Base-by-base conservation (phyloP, 2,113 vertebrate species). In the Caracal caracal region DNA sequence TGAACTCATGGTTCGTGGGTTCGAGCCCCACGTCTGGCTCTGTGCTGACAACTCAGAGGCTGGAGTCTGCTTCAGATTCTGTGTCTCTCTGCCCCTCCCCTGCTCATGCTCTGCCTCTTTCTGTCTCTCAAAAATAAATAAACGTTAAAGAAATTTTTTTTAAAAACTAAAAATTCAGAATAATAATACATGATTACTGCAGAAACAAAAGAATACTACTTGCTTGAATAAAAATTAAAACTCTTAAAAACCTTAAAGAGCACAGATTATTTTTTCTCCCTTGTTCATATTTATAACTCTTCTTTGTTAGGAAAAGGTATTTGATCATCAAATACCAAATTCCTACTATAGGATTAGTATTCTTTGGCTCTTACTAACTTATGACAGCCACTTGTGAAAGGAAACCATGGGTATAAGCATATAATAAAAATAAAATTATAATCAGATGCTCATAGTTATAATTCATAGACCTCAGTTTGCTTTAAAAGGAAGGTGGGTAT, bases 191-290 rank as follows among this genome's bases (percentile, higher is more conserved):
- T 59, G 59, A 47, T 91, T 59, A 56, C 71, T 84, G 5, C 26
- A 80, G 35, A 85, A 83, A 88, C 83, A 66, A 24, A 79, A 70
- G 4, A 65, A 80, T 88, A 59, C 33, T 79, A 56, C 12, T 88
- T 79, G 24, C 11, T 79, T 79, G 17, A 63, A 83, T 33, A 94
- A 92, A 92, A 94, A 51, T 68, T 90, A 68, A 96, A 84, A 65
- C 40, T 89, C 61, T 15, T 80, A 63, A 37, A 73, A 88, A 65
- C 68, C 30, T 53, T 82, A 70, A 87, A 19, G 43, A 92, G n/a
- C 13, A 6, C 15, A 70, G n/a, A 43, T 40, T 59, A 53, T 56
- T 56, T 37, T 59, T 33, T 12, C 17, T 76, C 13, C 10, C 56
- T 81, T 9, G 28, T 5, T 70, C 37, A 28, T 84, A 30, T 88